Evolutionary conservation across 2,113 vertebrate species (phyloP).

Genomic region (Ciconia stormi): DNA sequence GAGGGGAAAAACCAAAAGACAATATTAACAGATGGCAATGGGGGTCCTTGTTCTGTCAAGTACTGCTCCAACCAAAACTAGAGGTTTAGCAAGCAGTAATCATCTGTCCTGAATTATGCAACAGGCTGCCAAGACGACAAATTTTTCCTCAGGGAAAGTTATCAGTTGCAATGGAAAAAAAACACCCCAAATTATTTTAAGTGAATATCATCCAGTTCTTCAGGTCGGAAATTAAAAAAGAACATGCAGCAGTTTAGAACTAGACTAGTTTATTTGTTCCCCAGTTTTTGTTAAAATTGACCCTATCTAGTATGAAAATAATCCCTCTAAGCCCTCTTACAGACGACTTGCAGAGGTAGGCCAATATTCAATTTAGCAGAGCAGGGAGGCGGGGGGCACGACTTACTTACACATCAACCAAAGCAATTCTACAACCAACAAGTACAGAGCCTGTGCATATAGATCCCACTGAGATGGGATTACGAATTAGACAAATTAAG

Average conservation of each 20-base stretch:
- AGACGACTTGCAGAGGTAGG: background rate
- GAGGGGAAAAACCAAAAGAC: background rate
- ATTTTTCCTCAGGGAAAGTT: background rate
- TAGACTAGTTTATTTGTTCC: background rate
- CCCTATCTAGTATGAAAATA: conserved; percentile 20
- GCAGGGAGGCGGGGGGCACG: background rate
- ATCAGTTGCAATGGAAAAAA: background rate
- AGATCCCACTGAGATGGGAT: background rate
- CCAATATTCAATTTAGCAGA: conserved; percentile 19
- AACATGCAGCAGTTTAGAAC: background rate
- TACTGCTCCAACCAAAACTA: background rate
- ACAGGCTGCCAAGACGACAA: background rate
- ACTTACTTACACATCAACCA: background rate
- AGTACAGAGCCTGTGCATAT: background rate
- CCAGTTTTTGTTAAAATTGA: conserved; percentile 33
- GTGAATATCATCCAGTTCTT: background rate
- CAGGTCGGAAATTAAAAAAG: background rate
- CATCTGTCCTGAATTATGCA: background rate
- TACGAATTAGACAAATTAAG: conserved; percentile 45
- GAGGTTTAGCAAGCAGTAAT: background rate
- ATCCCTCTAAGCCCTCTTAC: conserved; percentile 45
- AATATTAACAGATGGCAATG: background rate
- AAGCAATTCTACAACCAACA: background rate
- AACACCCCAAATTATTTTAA: background rate
- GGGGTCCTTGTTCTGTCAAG: background rate